Base-by-base conservation (phyloP, 2,113 vertebrate genomes). In the Tyto alba region DNA sequence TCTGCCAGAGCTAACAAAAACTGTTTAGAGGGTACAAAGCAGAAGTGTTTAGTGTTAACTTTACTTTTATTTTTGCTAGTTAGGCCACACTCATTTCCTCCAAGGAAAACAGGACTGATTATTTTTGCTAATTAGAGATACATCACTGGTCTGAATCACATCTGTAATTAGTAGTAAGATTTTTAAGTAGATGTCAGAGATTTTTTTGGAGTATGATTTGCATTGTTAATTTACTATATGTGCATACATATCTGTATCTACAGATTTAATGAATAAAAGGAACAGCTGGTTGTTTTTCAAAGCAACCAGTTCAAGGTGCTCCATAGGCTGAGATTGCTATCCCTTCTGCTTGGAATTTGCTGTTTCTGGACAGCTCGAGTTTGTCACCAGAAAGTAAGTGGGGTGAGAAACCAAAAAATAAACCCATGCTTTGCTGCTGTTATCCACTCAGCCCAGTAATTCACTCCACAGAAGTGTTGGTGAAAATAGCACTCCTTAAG, bases 81-180 rank as follows among this genome's bases (percentile, higher is more conserved):
- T 88, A 71, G 45, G 27, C 43, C 50, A 56, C 26, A 32, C 43
- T 92, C 13, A 12, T 88, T 71, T 96, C 53, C 95, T 88, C 75
- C 63, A 80, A 84, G 95, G 88, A 91, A 90, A 97, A 95, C 36
- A 82, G 25, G 34, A 66, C 89, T 77, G 93, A 95, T 96, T 97
- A 81, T 95, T 94, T 97, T 96, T 95, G 80, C 93, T 97, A 87
- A 96, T 97, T 96, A 89, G 92, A 93, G 94, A 62, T 79, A 80
- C 89, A 89, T 96, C 80, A 92, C 13, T 94, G 86, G 68, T 86
- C 91, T 96, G 90, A 94, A 81, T 94, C 93, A 94, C 59, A 80
- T 56, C 53, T 93, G 74, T 71, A 92, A 62, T 93, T 92, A 97
- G 69, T 88, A 95, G 48, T 38, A 84, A 45, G 64, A 10, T 92